Conservation (phyloP, 2,113 vertebrate genomes). For the Halcyon malimbica region DNA sequence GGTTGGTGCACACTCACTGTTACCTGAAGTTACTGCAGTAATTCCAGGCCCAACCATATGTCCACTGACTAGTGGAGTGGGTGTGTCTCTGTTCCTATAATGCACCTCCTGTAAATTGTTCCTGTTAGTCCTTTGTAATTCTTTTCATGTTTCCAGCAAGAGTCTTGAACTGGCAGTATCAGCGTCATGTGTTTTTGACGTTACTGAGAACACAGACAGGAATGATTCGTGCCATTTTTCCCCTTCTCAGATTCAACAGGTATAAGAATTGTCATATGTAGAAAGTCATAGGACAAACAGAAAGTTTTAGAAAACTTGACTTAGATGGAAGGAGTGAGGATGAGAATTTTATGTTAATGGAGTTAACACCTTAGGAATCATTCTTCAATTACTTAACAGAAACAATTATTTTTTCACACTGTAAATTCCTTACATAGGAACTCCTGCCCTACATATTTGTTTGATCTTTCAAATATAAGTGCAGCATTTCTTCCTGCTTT, state of each 20-base stretch:
- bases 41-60: constrained; percentile 73
- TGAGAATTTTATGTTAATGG: background rate
- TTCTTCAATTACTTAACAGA: background rate
- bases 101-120: constrained; percentile 51
- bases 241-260: background rate
- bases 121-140: constrained; percentile 57
- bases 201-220: constrained; percentile 20
- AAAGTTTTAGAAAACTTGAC: background rate
- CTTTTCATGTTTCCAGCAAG: constrained; percentile 51
- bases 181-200: constrained; percentile 38
- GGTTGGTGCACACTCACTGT: constrained; percentile 40
- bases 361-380: background rate
- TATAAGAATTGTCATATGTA: background rate
- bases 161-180: constrained; percentile 15
- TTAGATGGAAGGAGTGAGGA: background rate
- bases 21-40: constrained; percentile 76
- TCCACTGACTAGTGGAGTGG: constrained; percentile 45
- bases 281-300: background rate
- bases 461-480: background rate
- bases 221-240: background rate
- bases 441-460: background rate
- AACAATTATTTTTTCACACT: background rate
- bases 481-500: background rate
- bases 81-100: background rate
- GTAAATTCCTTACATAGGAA: background rate